phyloP scores from a whole-genome alignment of 2,888 invertebrate genomes.

The Argynnis bischoffii region DNA sequence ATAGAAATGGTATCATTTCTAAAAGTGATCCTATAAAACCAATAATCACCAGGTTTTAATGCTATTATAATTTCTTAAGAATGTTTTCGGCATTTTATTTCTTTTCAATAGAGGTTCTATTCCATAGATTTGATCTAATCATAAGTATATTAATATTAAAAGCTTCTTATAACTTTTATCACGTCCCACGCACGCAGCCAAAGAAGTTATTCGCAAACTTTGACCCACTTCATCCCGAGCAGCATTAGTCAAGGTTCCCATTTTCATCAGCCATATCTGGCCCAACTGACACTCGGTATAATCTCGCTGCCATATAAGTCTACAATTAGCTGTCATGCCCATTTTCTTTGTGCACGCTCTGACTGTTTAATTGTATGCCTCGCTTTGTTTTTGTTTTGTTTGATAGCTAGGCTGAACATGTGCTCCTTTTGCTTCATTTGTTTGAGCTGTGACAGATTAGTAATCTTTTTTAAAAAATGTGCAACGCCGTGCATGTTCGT shows the following conservation, averaged over 20 bases:
- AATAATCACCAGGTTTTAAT: no score
- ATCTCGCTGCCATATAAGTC: conserved; percentile 70
- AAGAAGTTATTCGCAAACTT: conserved; percentile 43
- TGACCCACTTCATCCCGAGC: conserved; percentile 52
- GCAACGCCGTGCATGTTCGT: not conserved
- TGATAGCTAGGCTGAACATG: conserved; percentile 38
- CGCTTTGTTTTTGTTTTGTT: conserved; percentile 45
- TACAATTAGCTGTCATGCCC: conserved; percentile 71
- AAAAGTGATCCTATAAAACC: no score
- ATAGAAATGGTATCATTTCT: no score
- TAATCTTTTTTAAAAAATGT: conserved; percentile 19
- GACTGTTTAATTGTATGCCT: conserved; percentile 60
- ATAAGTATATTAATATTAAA: conserved; percentile 14
- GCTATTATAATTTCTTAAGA: no score
- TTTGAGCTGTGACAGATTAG: conserved; percentile 29
- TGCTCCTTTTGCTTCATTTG: conserved; percentile 32
- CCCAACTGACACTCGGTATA: conserved; percentile 58
- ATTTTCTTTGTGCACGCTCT: conserved; percentile 64
- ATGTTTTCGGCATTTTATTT: not conserved
- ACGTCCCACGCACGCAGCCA: conserved; percentile 6
- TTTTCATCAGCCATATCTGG: conserved; percentile 66
- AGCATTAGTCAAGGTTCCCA: conserved; percentile 75
- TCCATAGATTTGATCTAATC: not conserved
- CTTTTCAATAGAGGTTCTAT: not conserved
- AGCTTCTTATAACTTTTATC: conserved; percentile 3